Percentiles rank a stretch among this genome's conserved stretches.
These are phyloP conservation scores for Pomacea maculata DNA, from an alignment of 1,140 invertebrate genomes.

Conservation along the genomic window DNA sequence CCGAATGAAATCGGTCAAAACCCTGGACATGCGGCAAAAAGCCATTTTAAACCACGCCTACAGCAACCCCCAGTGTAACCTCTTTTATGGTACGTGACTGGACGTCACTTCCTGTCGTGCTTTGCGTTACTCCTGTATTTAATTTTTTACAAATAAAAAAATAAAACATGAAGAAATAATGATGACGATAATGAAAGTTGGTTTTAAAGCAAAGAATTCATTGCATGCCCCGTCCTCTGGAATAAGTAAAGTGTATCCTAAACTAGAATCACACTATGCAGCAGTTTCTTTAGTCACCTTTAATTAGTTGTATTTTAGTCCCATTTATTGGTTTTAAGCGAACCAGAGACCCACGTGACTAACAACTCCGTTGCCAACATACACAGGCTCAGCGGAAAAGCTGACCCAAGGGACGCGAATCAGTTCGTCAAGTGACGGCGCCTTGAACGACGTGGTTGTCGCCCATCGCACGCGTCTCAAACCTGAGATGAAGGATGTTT, in stretches of 20 bases:
- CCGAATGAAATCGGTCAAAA: conserved; percentile 30
- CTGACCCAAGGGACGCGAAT: conserved; percentile 18
- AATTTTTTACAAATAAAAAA: background rate
- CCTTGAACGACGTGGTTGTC: conserved; percentile 28
- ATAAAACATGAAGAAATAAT: background rate
- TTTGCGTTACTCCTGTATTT: background rate
- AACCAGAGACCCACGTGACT: too few species aligned
- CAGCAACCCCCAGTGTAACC: conserved; percentile 59
- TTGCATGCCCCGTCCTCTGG: too few species aligned
- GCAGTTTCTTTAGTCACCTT: too few species aligned
- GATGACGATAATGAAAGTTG: too few species aligned
- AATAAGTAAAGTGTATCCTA: too few species aligned
- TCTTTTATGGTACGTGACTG: conserved; percentile 32
- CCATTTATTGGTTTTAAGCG: too few species aligned
- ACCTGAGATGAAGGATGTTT: conserved; percentile 25
- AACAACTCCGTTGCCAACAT: too few species aligned
- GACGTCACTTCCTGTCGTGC: background rate
- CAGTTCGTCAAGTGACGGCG: conserved; percentile 24
- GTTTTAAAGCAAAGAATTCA: too few species aligned
- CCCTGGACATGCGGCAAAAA: conserved; percentile 54
- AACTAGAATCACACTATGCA: too few species aligned
- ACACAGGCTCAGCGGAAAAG: conserved; percentile 32
- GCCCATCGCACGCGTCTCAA: conserved; percentile 9
- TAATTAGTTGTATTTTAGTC: too few species aligned
- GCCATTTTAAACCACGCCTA: conserved; percentile 61